These are phyloP conservation scores for Halcyon chelicuti DNA, from an alignment of 2,797 vertebrate species.

Conservation along the genomic window DNA sequence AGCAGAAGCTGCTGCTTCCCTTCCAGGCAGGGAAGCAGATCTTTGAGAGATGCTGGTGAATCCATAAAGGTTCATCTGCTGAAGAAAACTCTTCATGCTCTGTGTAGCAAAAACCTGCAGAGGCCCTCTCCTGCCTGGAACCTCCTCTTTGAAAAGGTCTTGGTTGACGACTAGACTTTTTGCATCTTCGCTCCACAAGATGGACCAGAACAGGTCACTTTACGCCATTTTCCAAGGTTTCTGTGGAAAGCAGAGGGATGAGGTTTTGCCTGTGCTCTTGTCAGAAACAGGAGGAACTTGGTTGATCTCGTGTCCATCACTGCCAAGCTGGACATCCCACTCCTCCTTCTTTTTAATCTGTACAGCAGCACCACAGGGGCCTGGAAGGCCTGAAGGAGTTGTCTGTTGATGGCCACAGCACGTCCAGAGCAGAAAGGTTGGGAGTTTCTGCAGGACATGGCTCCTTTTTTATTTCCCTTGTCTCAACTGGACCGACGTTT, in stretches of 20 bases:
- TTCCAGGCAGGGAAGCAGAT: not conserved
- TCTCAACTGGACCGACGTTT: rapidly evolving
- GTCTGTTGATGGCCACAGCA: not conserved
- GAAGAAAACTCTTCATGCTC: not conserved
- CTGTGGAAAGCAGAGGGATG: not conserved
- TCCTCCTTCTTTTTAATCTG: rapidly evolving
- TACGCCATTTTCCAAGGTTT: not conserved
- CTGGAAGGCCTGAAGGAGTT: too few relatives aligned
- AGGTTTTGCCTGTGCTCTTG: rapidly evolving
- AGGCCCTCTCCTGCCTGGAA: not conserved
- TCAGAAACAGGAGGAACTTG: not conserved
- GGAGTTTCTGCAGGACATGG: not conserved
- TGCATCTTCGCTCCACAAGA: not conserved
- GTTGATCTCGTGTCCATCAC: rapidly evolving
- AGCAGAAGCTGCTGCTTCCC: not conserved
- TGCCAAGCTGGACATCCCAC: not conserved
- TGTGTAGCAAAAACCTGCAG: not conserved
- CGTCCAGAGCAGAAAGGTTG: not conserved
- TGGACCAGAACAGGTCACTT: not conserved
- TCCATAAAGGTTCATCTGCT: not conserved
- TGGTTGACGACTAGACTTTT: not conserved
- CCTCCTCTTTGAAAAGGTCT: not conserved
- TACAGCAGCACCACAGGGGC: rapidly evolving
- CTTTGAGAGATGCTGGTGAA: slow-evolving; percentile 41
- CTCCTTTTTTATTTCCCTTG: too few relatives aligned